phyloP scores from a whole-genome alignment of 2,888 invertebrate genomes.

The Scaptomyza parva region DNA sequence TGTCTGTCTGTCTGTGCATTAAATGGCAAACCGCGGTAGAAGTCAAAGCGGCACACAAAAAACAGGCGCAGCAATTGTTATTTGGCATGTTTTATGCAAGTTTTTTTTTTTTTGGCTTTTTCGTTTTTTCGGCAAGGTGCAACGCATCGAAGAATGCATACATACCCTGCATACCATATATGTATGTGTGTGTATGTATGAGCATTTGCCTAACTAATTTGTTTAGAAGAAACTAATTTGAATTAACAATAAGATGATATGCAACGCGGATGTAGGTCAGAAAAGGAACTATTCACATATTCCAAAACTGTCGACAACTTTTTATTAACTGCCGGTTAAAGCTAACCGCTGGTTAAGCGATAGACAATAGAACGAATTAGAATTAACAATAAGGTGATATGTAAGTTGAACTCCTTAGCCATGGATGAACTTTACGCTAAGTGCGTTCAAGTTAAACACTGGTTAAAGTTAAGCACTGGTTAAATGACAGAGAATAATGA shows the following conservation, averaged over 20 bases:
- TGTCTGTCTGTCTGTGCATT: slow-evolving; percentile 22
- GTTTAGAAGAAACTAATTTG: not conserved
- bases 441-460: not conserved
- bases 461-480: not conserved
- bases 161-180: slow-evolving; percentile 12
- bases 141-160: slow-evolving; percentile 26
- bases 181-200: too few relatives aligned
- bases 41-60: slow-evolving; percentile 9
- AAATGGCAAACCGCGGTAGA: slow-evolving; percentile 42
- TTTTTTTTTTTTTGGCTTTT: slow-evolving; percentile 5
- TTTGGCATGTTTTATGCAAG: slow-evolving; percentile 24
- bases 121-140: slow-evolving; percentile 44
- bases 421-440: not conserved
- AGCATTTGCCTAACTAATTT: not conserved
- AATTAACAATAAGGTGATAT: too few relatives aligned
- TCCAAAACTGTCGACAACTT: not conserved
- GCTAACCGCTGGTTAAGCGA: not conserved
- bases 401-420: too few relatives aligned
- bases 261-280: not conserved
- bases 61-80: slow-evolving; percentile 22
- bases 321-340: not conserved
- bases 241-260: not conserved
- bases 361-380: too few relatives aligned
- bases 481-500: slow-evolving; percentile 11
- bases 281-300: too few relatives aligned